Evolutionary conservation across 2,113 vertebrate species (phyloP).

Genomic region (Planiliza haematocheilus): DNA sequence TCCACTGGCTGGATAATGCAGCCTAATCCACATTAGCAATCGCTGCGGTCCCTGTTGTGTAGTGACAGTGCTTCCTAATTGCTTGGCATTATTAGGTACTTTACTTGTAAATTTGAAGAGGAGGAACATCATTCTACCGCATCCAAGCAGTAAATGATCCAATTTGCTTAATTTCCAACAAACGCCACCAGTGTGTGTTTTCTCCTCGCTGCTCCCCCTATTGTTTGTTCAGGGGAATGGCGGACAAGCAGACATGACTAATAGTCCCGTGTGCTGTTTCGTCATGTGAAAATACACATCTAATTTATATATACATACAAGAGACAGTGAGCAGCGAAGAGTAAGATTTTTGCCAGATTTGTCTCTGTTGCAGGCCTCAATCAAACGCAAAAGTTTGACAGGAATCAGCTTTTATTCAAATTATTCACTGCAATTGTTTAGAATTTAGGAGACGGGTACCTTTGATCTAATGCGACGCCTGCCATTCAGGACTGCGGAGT

Average conservation of each 20-base stretch:
- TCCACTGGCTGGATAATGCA: constrained; percentile 75
- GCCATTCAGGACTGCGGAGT: constrained; percentile 53
- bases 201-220: constrained; percentile 59
- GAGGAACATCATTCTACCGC: constrained; percentile 83
- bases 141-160: constrained; percentile 87
- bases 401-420: constrained; percentile 57
- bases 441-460: constrained; percentile 32
- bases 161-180: constrained; percentile 83
- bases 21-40: constrained; percentile 82
- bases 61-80: constrained; percentile 82
- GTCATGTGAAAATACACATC: no score
- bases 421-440: constrained; percentile 42
- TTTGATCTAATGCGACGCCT: constrained; percentile 62
- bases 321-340: constrained; percentile 37
- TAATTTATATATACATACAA: no score
- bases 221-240: constrained; percentile 62
- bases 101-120: constrained; percentile 86
- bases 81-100: constrained; percentile 85
- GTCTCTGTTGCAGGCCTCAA: constrained; percentile 40
- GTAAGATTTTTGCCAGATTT: constrained; percentile 57
- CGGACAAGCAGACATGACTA: constrained; percentile 2
- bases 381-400: constrained; percentile 47
- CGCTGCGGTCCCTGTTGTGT: constrained; percentile 79
- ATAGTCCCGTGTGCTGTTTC: background rate
- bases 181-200: constrained; percentile 57